Base-by-base conservation (phyloP, 2,113 vertebrate species). In the Nematolebias whitei region DNA sequence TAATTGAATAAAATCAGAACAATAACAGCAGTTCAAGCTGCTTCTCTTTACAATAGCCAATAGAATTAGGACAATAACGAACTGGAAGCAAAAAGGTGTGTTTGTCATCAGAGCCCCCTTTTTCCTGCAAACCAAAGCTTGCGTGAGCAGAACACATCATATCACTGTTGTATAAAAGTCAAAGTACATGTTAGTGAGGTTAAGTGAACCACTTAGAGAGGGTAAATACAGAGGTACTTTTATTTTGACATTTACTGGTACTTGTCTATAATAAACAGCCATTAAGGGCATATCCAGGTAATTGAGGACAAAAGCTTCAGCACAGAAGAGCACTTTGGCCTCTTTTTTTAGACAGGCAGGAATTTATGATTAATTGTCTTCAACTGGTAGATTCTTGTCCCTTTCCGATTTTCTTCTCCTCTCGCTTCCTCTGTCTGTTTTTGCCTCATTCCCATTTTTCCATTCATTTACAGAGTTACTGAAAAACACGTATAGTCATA, bases 341-440 rank as follows among this genome's bases (percentile, higher is more conserved):
- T 73, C 80, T 69, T 22, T 70, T 77, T 71, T 84, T 75, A 82
- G 90, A 90, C 88, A 88, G 68, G 49, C 48, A 87, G 89, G 91
- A 91, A 92, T 92, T 83, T 73, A 83, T 90, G 91, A 93, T 90
- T 89, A 85, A 92, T 90, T 71, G 59, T 75, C 73, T 80, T 79
- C 63, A 76, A 55, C 86, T 72, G 83, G 86, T 88, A 88, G 74
- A 81, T 88, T 89, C 85, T 79, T 87, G 80, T 58, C 74, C 54
- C 58, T 47, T 62, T 54, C 59, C 9, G 54, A 45, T 59, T 60
- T 44, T 41, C 15, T 50, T 57, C 19, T 16, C 52, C 40, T 26
- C 20, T 26, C 54, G 43, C 20, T 71, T 20, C 60, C 68, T 51
- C 47, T 56, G 40, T 61, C 32, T 41, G 18, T 75, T 43, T 58